These are phyloP conservation scores for Sthenelais limicola DNA, from an alignment of 2,888 invertebrate genomes.

Conservation along the genomic window DNA sequence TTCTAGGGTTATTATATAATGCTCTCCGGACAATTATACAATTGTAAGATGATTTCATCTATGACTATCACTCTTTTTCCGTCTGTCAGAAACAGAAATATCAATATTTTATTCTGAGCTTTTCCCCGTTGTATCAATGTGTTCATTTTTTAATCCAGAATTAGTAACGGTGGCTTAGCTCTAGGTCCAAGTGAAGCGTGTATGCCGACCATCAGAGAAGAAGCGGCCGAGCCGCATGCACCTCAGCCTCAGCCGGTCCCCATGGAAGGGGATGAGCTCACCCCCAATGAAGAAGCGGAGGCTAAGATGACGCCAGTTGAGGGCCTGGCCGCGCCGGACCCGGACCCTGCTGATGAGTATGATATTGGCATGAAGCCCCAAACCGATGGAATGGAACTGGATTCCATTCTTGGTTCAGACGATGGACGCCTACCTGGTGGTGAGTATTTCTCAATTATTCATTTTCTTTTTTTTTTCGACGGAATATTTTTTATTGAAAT, in stretches of 20 bases:
- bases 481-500: background rate
- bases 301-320: background rate
- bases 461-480: background rate
- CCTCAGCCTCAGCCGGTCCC: background rate
- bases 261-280: conserved; percentile 28
- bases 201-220: conserved; percentile 29
- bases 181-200: conserved; percentile 6
- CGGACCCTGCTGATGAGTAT: conserved; percentile 13
- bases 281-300: conserved; percentile 38
- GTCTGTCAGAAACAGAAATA: no score
- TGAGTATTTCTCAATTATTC: no score
- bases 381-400: background rate
- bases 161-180: conserved; percentile 17
- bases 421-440: conserved; percentile 6
- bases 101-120: no score
- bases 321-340: background rate
- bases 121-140: no score
- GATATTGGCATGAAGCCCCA: conserved; percentile 8
- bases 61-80: no score
- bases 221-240: conserved; percentile 1
- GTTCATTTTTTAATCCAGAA: conserved; percentile 20
- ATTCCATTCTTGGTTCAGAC: conserved; percentile 1
- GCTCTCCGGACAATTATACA: no score
- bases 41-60: no score
- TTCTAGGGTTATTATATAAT: no score